Percentiles rank a stretch among this genome's conserved stretches.
phyloP scores from a whole-genome alignment of 2,113 vertebrate genomes.

The Cavia aperea region DNA sequence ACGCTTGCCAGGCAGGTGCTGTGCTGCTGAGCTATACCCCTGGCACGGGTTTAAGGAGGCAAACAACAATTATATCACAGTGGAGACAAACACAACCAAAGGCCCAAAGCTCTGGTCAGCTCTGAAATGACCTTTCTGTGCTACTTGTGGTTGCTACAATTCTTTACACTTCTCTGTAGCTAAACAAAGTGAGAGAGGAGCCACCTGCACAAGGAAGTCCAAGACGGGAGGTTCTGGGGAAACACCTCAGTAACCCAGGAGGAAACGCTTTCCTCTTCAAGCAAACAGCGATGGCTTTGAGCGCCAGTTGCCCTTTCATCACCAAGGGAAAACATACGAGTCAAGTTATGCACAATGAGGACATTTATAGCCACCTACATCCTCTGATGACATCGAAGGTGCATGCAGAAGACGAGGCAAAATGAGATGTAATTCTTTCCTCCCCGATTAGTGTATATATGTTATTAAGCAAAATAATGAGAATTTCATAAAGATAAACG shows the following conservation, averaged over 20 bases:
- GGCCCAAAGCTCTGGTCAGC: not conserved
- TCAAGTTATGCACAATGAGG: not conserved
- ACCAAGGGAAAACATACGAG: not conserved
- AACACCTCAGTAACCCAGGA: not conserved
- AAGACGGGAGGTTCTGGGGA: not conserved
- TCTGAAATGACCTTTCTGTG: not conserved
- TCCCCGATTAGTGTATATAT: no score
- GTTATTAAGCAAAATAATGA: no score
- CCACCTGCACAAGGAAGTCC: not conserved
- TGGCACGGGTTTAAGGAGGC: not conserved
- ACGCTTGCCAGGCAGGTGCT: no score
- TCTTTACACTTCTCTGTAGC: not conserved
- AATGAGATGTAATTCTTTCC: no score
- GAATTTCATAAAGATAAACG: no score
- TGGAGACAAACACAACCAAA: not conserved
- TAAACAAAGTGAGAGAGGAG: not conserved
- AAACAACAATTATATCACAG: not conserved
- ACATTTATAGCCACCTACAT: not conserved
- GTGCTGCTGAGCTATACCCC: no score
- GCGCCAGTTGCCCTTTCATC: constrained; percentile 33
- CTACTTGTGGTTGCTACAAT: not conserved
- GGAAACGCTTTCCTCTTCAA: not conserved
- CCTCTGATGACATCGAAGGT: no score
- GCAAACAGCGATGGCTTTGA: constrained; percentile 22
- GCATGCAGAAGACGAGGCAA: no score